phyloP scores from a whole-genome alignment of 2,888 invertebrate species.

The Eristalis intricaria region DNA sequence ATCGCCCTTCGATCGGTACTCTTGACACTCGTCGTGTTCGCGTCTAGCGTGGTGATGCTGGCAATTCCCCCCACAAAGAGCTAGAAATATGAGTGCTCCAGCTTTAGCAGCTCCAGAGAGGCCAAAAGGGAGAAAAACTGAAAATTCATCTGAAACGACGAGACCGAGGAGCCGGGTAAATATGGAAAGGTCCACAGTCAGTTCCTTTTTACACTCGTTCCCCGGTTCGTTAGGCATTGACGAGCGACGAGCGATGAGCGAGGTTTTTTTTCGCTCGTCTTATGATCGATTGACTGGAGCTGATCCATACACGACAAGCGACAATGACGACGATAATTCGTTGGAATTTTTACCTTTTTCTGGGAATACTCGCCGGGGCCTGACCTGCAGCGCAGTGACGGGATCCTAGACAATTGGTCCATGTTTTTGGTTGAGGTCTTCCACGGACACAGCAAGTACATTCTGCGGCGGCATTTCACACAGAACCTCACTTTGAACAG shows the following conservation, averaged over 20 bases:
- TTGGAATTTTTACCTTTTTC: conserved; percentile 68
- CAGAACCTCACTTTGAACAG: conserved; percentile 63
- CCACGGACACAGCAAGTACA: conserved; percentile 51
- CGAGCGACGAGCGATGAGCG: too few species aligned
- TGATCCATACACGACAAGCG: conserved; percentile 72
- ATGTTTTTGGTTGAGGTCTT: conserved; percentile 66
- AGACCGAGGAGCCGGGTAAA: conserved; percentile 6
- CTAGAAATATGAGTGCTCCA: conserved; percentile 59
- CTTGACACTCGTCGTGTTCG: conserved; percentile 48
- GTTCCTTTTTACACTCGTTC: not conserved
- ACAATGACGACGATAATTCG: conserved; percentile 72
- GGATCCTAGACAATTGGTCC: conserved; percentile 67
- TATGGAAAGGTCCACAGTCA: conserved; percentile 49
- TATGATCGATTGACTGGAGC: conserved; percentile 71
- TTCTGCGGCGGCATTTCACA: conserved; percentile 70
- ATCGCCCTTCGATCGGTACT: conserved; percentile 65
- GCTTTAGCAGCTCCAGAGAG: not conserved
- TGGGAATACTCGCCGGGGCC: conserved; percentile 21
- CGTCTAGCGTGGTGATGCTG: conserved; percentile 53
- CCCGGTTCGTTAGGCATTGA: conserved; percentile 55
- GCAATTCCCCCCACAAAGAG: conserved; percentile 50
- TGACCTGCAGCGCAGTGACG: not conserved
- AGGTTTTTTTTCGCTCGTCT: conserved; percentile 50
- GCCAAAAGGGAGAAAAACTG: conserved; percentile 14
- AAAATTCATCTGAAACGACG: conserved; percentile 49